phyloP scores from a whole-genome alignment of 2,113 vertebrate species.

The Cinclus mexicanus region DNA sequence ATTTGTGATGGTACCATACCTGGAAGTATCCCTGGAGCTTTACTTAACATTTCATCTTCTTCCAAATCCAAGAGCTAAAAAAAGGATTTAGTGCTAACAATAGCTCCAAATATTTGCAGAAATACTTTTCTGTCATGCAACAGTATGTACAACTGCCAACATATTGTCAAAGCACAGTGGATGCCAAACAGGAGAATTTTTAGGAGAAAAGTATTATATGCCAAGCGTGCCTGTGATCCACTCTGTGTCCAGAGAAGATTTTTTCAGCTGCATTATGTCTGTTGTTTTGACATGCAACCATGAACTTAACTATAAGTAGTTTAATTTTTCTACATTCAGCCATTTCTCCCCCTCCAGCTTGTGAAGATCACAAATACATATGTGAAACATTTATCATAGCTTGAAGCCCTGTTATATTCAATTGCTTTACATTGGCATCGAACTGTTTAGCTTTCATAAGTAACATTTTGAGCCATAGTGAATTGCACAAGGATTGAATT shows the following conservation, averaged over 20 bases:
- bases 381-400: conserved; percentile 26
- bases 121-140: conserved; percentile 30
- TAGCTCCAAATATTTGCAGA: conserved; percentile 4
- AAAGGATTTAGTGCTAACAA: neutral
- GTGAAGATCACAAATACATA: neutral
- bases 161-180: neutral
- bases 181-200: neutral
- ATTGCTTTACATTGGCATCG: neutral
- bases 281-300: neutral
- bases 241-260: neutral
- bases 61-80: conserved; percentile 15
- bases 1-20: neutral
- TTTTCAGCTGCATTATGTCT: neutral
- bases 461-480: conserved; percentile 13
- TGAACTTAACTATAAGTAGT: neutral
- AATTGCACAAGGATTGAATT: conserved; percentile 43
- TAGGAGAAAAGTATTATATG: neutral
- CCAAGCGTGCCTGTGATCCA: neutral
- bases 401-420: neutral
- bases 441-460: conserved; percentile 19
- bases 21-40: conserved; percentile 6
- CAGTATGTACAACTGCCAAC: neutral
- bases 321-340: neutral
- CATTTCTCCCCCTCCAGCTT: neutral
- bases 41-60: conserved; percentile 34